phyloP scores from a whole-genome alignment of 1,140 invertebrate genomes.

The Drosophila equinoxialis region DNA sequence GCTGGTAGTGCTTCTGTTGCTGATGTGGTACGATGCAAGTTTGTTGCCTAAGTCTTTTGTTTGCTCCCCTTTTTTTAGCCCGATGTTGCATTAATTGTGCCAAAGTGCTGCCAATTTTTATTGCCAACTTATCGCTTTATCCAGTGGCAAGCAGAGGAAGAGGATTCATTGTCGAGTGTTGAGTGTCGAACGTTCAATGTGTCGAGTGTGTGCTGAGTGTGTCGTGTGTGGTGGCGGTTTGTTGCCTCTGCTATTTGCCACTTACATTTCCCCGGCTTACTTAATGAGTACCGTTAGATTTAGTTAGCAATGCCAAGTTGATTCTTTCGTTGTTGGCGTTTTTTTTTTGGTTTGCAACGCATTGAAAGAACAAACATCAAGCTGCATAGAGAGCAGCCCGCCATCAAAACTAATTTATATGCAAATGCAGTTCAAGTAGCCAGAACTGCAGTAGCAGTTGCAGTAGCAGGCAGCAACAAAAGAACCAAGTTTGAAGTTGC shows the following conservation, averaged over 20 bases:
- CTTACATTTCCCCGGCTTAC: slow-evolving; percentile 35
- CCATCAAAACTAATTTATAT: slow-evolving; percentile 81
- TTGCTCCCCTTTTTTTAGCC: slow-evolving; percentile 26
- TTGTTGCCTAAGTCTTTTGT: slow-evolving; percentile 69
- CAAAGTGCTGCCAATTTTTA: slow-evolving; percentile 80
- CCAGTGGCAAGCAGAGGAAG: slow-evolving; percentile 28
- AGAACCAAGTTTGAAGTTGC: slow-evolving; percentile 32
- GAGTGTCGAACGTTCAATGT: slow-evolving; percentile 32
- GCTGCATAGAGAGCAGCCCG: slow-evolving; percentile 48
- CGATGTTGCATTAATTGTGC: slow-evolving; percentile 61
- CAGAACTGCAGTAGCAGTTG: slow-evolving; percentile 6
- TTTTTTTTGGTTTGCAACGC: slow-evolving; percentile 51
- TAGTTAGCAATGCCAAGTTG: slow-evolving; percentile 46
- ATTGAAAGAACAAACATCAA: slow-evolving; percentile 76
- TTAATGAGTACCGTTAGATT: slow-evolving; percentile 75
- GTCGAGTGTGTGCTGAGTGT: slow-evolving; percentile 17
- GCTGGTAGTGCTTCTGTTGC: slow-evolving; percentile 17
- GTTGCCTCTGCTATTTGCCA: neutral
- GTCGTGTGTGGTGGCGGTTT: slow-evolving; percentile 62
- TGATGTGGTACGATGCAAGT: slow-evolving; percentile 22
- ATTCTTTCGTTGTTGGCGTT: slow-evolving; percentile 22
- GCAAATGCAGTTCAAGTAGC: slow-evolving; percentile 80
- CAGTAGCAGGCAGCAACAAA: slow-evolving; percentile 36
- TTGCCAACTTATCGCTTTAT: slow-evolving; percentile 77
- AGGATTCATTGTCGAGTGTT: slow-evolving; percentile 12